These are phyloP conservation scores for Maniola hyperantus DNA, from an alignment of 2,888 invertebrate species.

Conservation along the genomic window DNA sequence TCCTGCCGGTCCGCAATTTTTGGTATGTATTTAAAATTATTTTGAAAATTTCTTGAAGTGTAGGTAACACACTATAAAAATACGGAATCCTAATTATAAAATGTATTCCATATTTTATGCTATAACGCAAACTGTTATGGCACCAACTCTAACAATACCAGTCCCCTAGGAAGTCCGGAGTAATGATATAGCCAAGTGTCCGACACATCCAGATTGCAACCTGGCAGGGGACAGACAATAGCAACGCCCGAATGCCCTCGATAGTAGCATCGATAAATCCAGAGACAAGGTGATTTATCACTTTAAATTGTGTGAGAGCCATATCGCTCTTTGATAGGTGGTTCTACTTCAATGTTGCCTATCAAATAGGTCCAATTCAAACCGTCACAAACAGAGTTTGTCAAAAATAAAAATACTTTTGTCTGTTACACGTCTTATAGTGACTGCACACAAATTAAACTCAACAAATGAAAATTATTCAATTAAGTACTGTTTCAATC, in stretches of 20 bases:
- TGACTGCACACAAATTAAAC: too few relatives aligned
- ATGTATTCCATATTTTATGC: neutral
- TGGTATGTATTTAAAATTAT: too few relatives aligned
- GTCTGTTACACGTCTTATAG: too few relatives aligned
- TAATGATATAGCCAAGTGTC: conserved; percentile 15
- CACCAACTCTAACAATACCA: conserved; percentile 1
- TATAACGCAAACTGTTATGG: neutral
- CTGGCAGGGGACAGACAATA: conserved; percentile 43
- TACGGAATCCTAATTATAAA: too few relatives aligned
- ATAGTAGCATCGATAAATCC: conserved; percentile 62
- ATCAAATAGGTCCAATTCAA: neutral
- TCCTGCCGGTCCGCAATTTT: too few relatives aligned
- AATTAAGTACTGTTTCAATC: too few relatives aligned
- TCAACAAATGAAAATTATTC: too few relatives aligned
- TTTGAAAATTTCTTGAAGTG: too few relatives aligned
- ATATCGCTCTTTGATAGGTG: conserved; percentile 39
- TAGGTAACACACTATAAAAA: too few relatives aligned
- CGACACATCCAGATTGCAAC: conserved; percentile 3
- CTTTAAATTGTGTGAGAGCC: conserved; percentile 65
- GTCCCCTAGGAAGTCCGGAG: neutral
- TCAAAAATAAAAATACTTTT: too few relatives aligned
- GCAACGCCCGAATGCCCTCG: conserved; percentile 62
- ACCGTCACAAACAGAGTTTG: too few relatives aligned
- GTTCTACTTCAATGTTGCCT: neutral
- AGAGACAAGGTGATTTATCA: conserved; percentile 70